These are phyloP conservation scores for Thera obeliscata DNA, from an alignment of 2,888 invertebrate genomes.

Conservation along the genomic window DNA sequence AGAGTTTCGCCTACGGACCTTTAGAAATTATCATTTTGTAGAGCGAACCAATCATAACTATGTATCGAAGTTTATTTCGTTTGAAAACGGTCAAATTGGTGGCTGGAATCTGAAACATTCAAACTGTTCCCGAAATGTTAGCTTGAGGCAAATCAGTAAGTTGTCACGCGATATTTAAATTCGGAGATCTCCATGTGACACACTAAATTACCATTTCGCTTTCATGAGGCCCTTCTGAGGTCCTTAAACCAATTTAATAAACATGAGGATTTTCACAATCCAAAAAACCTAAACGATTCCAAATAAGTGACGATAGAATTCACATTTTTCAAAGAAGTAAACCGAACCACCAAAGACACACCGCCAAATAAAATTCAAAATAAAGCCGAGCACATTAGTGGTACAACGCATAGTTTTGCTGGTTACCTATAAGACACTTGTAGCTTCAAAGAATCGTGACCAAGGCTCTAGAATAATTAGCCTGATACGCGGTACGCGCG, in stretches of 20 bases:
- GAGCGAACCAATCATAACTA: constrained; percentile 42
- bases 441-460: constrained; percentile 73
- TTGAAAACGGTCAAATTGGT: constrained; percentile 46
- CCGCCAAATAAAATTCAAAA: constrained; percentile 4
- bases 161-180: constrained; percentile 59
- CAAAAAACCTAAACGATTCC: not conserved
- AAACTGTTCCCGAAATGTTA: constrained; percentile 47
- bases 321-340: too few species aligned
- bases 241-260: constrained; percentile 9
- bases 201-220: constrained; percentile 28
- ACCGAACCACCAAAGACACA: not conserved
- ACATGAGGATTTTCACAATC: not conserved
- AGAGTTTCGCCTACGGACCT: constrained; percentile 79
- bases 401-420: constrained; percentile 12
- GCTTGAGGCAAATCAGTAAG: constrained; percentile 48
- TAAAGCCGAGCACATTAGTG: not conserved
- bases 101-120: constrained; percentile 63
- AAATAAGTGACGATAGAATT: too few species aligned
- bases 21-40: constrained; percentile 77
- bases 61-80: constrained; percentile 38
- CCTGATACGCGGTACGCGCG: constrained; percentile 59
- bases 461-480: constrained; percentile 73
- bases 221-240: not conserved
- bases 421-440: constrained; percentile 41
- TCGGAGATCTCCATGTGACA: constrained; percentile 35